These are phyloP conservation scores for Hydrozoanthus gracilis DNA, from an alignment of 92 coral and sea anemone genomes.

Conservation along the genomic window DNA sequence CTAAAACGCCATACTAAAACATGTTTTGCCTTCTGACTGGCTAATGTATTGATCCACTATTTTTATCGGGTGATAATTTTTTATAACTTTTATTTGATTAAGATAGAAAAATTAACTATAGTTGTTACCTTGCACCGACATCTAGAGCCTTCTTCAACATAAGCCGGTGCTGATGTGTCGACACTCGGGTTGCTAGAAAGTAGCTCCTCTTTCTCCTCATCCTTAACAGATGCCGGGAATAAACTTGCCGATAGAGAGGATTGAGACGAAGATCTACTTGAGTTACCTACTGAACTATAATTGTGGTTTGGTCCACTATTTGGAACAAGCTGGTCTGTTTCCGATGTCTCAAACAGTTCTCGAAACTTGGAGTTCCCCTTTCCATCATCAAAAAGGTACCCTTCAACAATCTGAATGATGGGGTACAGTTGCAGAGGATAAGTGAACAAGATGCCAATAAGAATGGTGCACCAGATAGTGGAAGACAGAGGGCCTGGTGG, in stretches of 20 bases:
- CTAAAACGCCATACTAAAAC: too few species aligned
- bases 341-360: slow-evolving; percentile 19
- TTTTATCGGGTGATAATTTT: too few species aligned
- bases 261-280: not conserved
- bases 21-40: too few species aligned
- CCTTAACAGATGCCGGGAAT: slow-evolving; percentile 25
- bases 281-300: slow-evolving; percentile 4
- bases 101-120: not conserved
- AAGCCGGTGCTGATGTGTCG: not conserved
- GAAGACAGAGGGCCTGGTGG: slow-evolving; percentile 76
- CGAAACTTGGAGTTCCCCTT: slow-evolving; percentile 33
- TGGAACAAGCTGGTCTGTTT: slow-evolving; percentile 4
- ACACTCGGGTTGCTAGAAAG: slow-evolving; percentile 13
- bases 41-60: too few species aligned
- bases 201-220: slow-evolving; percentile 4
- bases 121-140: slow-evolving; percentile 29
- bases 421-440: slow-evolving; percentile 94
- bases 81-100: not conserved
- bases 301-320: not conserved
- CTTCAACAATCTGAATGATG: slow-evolving; percentile 83
- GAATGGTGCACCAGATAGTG: slow-evolving; percentile 73
- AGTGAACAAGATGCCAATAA: slow-evolving; percentile 86
- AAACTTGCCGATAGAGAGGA: not conserved
- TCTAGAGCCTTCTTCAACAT: not conserved
- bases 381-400: slow-evolving; percentile 74